phyloP scores from a whole-genome alignment of 2,888 invertebrate genomes.

The Digitonthophagus gazella region DNA sequence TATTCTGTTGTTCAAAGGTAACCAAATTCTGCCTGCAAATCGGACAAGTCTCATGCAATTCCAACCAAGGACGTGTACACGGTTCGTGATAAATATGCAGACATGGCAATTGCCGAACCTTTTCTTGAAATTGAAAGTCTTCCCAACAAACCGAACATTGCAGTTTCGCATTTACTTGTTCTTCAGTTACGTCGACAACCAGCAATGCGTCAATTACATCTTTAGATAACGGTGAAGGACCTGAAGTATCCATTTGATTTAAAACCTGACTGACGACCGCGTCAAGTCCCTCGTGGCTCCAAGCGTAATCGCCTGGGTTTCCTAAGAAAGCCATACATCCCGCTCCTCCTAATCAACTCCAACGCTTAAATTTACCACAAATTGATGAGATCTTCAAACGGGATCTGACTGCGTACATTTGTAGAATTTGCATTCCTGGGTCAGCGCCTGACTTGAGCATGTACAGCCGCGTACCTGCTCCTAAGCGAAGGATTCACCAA shows the following conservation, averaged over 20 bases:
- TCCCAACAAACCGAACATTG: constrained; percentile 98
- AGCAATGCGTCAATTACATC: constrained; percentile 86
- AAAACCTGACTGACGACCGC: constrained; percentile 92
- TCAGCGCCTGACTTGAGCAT: constrained; percentile 46
- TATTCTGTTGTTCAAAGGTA: constrained; percentile 37
- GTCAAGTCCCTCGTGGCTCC: constrained; percentile 87
- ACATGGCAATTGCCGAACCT: constrained; percentile 77
- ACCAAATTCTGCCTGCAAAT: constrained; percentile 81
- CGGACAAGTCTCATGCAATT: constrained; percentile 94
- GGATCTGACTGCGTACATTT: constrained; percentile 29
- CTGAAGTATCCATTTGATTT: constrained; percentile 90
- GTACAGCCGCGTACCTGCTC: constrained; percentile 45
- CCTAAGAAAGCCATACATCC: constrained; percentile 62
- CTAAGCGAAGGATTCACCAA: constrained; percentile 40
- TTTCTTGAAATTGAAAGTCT: constrained; percentile 73
- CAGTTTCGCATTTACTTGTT: constrained; percentile 75
- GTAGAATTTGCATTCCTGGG: constrained; percentile 38
- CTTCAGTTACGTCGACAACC: constrained; percentile 68
- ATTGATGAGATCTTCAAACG: constrained; percentile 57
- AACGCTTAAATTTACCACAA: constrained; percentile 57
- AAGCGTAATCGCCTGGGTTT: constrained; percentile 87
- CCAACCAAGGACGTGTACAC: constrained; percentile 94
- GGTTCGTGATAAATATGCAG: constrained; percentile 88
- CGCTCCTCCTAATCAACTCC: constrained; percentile 47
- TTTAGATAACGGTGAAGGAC: constrained; percentile 84